A percentile compares a stretch with the other conserved stretches of the same genome.
phyloP scores from a whole-genome alignment of 1,140 invertebrate species.

The Papilio polyxenes region DNA sequence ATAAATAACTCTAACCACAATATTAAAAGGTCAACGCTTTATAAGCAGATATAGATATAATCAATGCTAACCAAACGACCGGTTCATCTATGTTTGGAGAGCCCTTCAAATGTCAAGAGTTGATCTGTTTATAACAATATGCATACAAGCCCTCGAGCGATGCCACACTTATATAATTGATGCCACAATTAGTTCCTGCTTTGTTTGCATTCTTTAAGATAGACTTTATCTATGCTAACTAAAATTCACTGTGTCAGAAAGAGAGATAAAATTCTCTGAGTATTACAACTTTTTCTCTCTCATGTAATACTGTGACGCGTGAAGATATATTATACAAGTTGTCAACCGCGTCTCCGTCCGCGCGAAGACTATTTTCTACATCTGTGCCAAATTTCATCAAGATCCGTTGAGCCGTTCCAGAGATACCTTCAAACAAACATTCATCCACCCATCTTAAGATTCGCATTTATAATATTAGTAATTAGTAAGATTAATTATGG shows the following conservation, averaged over 20 bases:
- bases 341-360: too few species aligned
- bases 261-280: background rate
- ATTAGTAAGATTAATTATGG: too few species aligned
- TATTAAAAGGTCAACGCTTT: background rate
- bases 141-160: conserved; percentile 7
- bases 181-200: conserved; percentile 9
- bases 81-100: conserved; percentile 28
- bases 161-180: conserved; percentile 12
- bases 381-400: too few species aligned
- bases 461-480: too few species aligned
- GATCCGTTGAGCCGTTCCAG: too few species aligned
- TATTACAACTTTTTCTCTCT: background rate
- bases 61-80: conserved; percentile 31
- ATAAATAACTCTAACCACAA: conserved; percentile 12
- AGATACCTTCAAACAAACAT: too few species aligned
- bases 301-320: background rate
- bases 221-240: background rate
- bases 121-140: conserved; percentile 33
- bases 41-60: conserved; percentile 8
- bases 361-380: too few species aligned
- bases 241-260: background rate
- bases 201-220: background rate
- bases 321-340: background rate
- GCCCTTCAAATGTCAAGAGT: conserved; percentile 38
- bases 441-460: too few species aligned